Evolutionary conservation across 2,888 invertebrate species (phyloP).

Genomic region (Drosophila mettleri): DNA sequence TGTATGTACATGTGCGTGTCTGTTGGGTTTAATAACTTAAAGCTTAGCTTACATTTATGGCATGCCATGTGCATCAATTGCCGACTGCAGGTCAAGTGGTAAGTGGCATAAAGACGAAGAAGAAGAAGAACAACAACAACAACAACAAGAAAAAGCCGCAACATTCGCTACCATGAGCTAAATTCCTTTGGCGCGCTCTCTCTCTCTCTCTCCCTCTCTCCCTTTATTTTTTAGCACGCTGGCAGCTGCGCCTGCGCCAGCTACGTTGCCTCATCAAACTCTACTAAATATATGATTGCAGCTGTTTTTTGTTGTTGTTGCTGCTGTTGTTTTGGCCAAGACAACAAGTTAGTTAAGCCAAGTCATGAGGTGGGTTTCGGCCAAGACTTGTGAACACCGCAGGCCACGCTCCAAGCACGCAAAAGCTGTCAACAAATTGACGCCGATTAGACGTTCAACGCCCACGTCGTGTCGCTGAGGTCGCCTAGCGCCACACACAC

Average conservation of each 20-base stretch:
- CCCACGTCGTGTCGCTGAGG: slow-evolving; percentile 12
- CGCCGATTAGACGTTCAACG: slow-evolving; percentile 58
- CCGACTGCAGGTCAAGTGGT: slow-evolving; percentile 70
- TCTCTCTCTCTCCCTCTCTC: slow-evolving; percentile 1
- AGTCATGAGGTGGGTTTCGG: slow-evolving; percentile 4
- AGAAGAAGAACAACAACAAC: neutral
- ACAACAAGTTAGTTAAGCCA: slow-evolving; percentile 33
- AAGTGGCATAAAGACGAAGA: neutral
- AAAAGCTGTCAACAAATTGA: slow-evolving; percentile 76
- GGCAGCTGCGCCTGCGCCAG: slow-evolving; percentile 53
- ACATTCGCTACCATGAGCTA: slow-evolving; percentile 43
- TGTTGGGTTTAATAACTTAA: slow-evolving; percentile 25
- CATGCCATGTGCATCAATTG: slow-evolving; percentile 57
- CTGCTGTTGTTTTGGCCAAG: slow-evolving; percentile 16
- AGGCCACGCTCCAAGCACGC: slow-evolving; percentile 43
- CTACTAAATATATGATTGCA: slow-evolving; percentile 37
- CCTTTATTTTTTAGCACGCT: slow-evolving; percentile 52
- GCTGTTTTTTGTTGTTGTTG: slow-evolving; percentile 24
- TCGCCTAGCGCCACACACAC: slow-evolving; percentile 43
- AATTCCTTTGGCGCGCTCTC: slow-evolving; percentile 27
- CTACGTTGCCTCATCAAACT: neutral
- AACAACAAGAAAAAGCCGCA: slow-evolving; percentile 56
- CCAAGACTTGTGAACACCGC: slow-evolving; percentile 50
- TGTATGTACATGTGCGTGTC: slow-evolving; percentile 4
- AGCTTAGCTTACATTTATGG: slow-evolving; percentile 43